phyloP scores from a whole-genome alignment of 1,140 invertebrate genomes.

The Aphelenchoides besseyi region DNA sequence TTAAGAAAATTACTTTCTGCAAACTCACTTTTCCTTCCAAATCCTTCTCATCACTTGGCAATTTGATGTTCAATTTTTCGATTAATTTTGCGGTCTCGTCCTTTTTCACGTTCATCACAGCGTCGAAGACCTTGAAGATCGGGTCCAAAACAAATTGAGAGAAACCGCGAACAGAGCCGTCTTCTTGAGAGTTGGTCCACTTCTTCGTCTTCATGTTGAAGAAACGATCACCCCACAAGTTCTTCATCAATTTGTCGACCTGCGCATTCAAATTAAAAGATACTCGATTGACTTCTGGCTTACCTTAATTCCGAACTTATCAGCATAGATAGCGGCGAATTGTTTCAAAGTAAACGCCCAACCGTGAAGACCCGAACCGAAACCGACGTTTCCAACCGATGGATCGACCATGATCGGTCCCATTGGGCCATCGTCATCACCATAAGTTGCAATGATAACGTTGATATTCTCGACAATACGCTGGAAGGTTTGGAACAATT shows the following conservation, averaged over 20 bases:
- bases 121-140: constrained; percentile 95
- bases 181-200: constrained; percentile 85
- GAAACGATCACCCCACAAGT: constrained; percentile 90
- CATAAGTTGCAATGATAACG: constrained; percentile 99
- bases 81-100: constrained; percentile 82
- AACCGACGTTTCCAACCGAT: constrained; percentile 95
- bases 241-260: constrained; percentile 90
- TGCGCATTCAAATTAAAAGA: constrained; percentile 71
- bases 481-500: constrained; percentile 98
- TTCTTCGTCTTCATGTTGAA: constrained; percentile 96
- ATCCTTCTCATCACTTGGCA: constrained; percentile 90
- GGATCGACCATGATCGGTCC: constrained; percentile 95
- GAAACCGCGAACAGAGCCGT: constrained; percentile 88
- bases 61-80: constrained; percentile 82
- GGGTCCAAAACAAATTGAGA: constrained; percentile 96
- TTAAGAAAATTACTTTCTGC: constrained; percentile 27
- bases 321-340: constrained; percentile 96
- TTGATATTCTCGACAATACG: constrained; percentile 99
- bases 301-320: constrained; percentile 93
- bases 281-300: not conserved
- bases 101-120: constrained; percentile 96
- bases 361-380: constrained; percentile 95
- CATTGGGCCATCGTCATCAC: constrained; percentile 92
- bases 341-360: constrained; percentile 99
- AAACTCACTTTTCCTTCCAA: constrained; percentile 73